Percentiles rank a stretch among this genome's conserved stretches.
phyloP scores from a whole-genome alignment of 2,888 invertebrate species.

The Gerosis bhagava region DNA sequence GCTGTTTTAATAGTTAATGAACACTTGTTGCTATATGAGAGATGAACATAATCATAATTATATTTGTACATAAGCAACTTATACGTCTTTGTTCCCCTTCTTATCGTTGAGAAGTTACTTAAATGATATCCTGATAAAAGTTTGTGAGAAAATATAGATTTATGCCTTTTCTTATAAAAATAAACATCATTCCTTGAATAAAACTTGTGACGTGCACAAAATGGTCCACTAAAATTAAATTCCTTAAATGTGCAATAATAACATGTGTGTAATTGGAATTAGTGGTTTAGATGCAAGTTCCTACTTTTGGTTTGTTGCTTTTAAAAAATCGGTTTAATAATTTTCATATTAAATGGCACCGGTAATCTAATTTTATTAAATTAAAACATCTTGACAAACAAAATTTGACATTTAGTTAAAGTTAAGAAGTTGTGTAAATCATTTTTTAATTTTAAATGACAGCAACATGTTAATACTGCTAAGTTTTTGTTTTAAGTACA shows the following conservation, averaged over 20 bases:
- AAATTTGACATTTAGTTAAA: no score
- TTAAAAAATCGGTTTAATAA: no score
- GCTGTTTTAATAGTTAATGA: constrained; percentile 15
- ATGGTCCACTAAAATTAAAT: constrained; percentile 20
- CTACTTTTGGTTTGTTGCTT: constrained; percentile 10
- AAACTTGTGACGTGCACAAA: constrained; percentile 60
- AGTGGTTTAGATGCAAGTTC: constrained; percentile 3
- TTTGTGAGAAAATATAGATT: no score
- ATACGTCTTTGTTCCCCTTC: constrained; percentile 5
- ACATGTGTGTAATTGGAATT: constrained; percentile 4
- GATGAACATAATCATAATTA: constrained; percentile 15
- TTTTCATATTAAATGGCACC: no score
- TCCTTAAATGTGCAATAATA: constrained; percentile 20
- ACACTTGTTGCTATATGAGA: constrained; percentile 15
- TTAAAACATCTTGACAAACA: no score
- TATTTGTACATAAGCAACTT: constrained; percentile 18
- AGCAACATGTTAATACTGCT: no score
- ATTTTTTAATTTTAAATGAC: no score
- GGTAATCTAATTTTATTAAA: no score
- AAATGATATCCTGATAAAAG: neutral
- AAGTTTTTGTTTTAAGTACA: no score
- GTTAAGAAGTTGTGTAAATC: no score
- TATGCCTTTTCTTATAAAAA: no score
- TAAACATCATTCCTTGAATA: constrained; percentile 48
- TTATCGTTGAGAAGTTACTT: constrained; percentile 3